Evolutionary conservation across 2,888 invertebrate genomes (phyloP).

Genomic region (Ophonus ardosiacus): DNA sequence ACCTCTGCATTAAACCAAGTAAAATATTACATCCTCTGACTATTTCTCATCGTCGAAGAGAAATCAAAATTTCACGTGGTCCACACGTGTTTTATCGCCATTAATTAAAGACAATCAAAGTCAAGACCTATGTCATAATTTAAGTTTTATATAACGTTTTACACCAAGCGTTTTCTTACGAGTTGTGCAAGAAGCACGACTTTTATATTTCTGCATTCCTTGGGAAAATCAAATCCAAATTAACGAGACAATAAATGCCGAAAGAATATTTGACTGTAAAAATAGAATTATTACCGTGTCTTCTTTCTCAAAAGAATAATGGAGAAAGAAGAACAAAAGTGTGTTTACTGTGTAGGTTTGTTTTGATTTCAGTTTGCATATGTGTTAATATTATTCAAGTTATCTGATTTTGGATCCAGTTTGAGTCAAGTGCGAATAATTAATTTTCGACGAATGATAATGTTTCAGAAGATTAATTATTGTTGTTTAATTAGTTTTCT

Average conservation of each 20-base stretch:
- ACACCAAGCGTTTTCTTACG: not conserved
- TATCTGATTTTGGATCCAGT: constrained; percentile 31
- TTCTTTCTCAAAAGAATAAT: no score
- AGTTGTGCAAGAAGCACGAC: constrained; percentile 1
- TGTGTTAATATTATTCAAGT: constrained; percentile 20
- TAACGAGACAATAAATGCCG: constrained; percentile 52
- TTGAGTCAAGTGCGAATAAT: constrained; percentile 34
- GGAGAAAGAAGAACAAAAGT: no score
- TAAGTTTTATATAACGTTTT: constrained; percentile 20
- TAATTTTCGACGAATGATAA: constrained; percentile 36
- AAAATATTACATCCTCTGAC: not conserved
- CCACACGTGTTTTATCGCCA: constrained; percentile 5
- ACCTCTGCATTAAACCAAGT: not conserved
- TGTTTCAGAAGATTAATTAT: constrained; percentile 20
- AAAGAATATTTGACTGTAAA: constrained; percentile 29
- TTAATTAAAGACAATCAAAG: constrained; percentile 35
- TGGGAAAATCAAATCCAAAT: constrained; percentile 12
- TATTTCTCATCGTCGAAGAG: not conserved
- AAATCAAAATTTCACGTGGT: constrained; percentile 1
- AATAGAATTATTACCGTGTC: not conserved
- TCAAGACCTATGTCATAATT: not conserved
- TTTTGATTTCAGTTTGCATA: constrained; percentile 15
- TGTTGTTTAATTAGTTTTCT: constrained; percentile 38
- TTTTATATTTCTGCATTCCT: not conserved
- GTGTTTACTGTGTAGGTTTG: not conserved